phyloP scores from a whole-genome alignment of 1,140 invertebrate genomes.

The Psix sp. region DNA sequence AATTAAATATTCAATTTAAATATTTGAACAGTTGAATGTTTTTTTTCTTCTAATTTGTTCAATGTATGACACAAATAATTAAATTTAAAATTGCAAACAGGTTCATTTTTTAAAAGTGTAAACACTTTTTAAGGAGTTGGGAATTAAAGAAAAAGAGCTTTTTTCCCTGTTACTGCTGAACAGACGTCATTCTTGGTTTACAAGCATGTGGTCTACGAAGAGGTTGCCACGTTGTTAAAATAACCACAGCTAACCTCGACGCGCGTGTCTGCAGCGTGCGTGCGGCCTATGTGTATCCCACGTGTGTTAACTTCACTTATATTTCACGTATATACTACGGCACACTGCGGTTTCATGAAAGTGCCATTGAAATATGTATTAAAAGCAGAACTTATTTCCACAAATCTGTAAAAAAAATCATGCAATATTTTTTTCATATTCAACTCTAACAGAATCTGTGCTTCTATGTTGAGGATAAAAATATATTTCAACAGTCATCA shows the following conservation, averaged over 20 bases:
- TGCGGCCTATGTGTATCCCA: slow-evolving; percentile 57
- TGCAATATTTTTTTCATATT: slow-evolving; percentile 15
- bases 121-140: slow-evolving; percentile 39
- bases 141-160: slow-evolving; percentile 48
- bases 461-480: too few species aligned
- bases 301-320: slow-evolving; percentile 62
- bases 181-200: slow-evolving; percentile 77
- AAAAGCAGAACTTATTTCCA: slow-evolving; percentile 50
- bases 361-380: slow-evolving; percentile 61
- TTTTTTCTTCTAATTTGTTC: too few species aligned
- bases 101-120: too few species aligned
- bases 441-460: too few species aligned
- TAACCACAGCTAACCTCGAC: slow-evolving; percentile 73
- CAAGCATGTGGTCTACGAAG: slow-evolving; percentile 78
- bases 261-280: slow-evolving; percentile 65
- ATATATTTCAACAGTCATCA: too few species aligned
- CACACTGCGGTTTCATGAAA: slow-evolving; percentile 60
- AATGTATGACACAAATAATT: too few species aligned
- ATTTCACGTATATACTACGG: slow-evolving; percentile 51
- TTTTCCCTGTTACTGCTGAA: slow-evolving; percentile 64
- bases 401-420: slow-evolving; percentile 46
- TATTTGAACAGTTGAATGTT: too few species aligned
- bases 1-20: too few species aligned
- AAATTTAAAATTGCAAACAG: too few species aligned
- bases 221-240: slow-evolving; percentile 78